phyloP scores from a whole-genome alignment of 2,113 vertebrate genomes.

The Acrocephalus arundinaceus region DNA sequence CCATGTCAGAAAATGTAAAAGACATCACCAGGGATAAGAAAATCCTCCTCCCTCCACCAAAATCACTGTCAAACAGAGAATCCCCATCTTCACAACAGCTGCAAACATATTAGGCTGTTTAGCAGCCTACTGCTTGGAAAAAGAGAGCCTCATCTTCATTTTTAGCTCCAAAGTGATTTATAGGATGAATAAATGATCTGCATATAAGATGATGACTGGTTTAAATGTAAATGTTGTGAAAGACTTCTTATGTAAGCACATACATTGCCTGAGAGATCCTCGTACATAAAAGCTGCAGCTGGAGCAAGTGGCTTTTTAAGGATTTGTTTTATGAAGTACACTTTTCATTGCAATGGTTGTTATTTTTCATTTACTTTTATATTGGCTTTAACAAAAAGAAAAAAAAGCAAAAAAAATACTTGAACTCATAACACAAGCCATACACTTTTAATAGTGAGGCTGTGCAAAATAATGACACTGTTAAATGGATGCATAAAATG shows the following conservation, averaged over 20 bases:
- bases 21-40: background rate
- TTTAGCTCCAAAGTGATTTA: slow-evolving; percentile 56
- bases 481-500: background rate
- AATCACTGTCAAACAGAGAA: background rate
- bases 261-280: slow-evolving; percentile 34
- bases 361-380: slow-evolving; percentile 47
- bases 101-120: slow-evolving; percentile 4
- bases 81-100: background rate
- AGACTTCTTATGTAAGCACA: slow-evolving; percentile 43
- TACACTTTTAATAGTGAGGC: background rate
- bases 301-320: slow-evolving; percentile 32
- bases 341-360: slow-evolving; percentile 4
- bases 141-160: slow-evolving; percentile 24
- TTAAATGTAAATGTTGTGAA: slow-evolving; percentile 58
- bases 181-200: slow-evolving; percentile 54
- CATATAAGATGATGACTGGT: slow-evolving; percentile 52
- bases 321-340: slow-evolving; percentile 47
- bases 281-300: slow-evolving; percentile 21
- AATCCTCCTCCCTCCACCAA: background rate
- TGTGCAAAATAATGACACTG: background rate
- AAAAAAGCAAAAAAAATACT: background rate
- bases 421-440: background rate
- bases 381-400: background rate
- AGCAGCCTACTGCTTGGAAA: background rate
- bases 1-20: background rate